Evolutionary conservation across 1,140 invertebrate species (phyloP), one percentile per base, ranked within the genome.

Genomic region (Papilio xuthus): DNA sequence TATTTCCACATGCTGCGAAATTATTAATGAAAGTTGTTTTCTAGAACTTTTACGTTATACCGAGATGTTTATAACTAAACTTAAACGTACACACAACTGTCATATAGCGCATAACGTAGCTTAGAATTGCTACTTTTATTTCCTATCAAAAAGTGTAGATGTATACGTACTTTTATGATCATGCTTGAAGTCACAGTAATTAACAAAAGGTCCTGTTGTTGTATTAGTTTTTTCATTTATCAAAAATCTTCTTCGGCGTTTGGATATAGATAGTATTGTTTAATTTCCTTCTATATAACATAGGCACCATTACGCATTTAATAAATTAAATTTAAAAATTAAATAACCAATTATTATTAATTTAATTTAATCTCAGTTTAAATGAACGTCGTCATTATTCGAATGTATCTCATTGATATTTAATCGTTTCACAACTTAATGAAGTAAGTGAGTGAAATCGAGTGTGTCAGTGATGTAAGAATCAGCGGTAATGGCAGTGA

Each of bases 391-490:
- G 13, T 67, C 26, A 67, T 28, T 67, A 67, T 32, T 67, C n/a
- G 9, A 67, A 6, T 28, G 26, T 28, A 67, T 32, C 26, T 67
- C 26, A 32, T 32, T 67, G 23, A 63, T 63, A 28, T 63, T 63
- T 28, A 67, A 67, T 67, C 84, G 87, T 89, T 92, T 90, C 85
- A 85, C 85, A 79, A 82, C 87, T 90, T 91, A 88, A 81, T 74
- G 72, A 56, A 79, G 28, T 79, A 92, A 90, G 85, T 89, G 72
- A 80, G 86, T 91, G 86, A 89, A 89, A 89, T 85, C 86, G 88
- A 84, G 15, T 77, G 75, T 81, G 70, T 74, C 72, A 67, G 78
- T 77, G 73, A 81, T 80, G 79, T 82, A 56, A 82, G 70, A 71
- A 84, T 83, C 78, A 80, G 78, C 60, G 71, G 56, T 72, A 73